Evolutionary conservation across 92 coral and sea anemone species (phyloP).

Genomic region (Porites rus): DNA sequence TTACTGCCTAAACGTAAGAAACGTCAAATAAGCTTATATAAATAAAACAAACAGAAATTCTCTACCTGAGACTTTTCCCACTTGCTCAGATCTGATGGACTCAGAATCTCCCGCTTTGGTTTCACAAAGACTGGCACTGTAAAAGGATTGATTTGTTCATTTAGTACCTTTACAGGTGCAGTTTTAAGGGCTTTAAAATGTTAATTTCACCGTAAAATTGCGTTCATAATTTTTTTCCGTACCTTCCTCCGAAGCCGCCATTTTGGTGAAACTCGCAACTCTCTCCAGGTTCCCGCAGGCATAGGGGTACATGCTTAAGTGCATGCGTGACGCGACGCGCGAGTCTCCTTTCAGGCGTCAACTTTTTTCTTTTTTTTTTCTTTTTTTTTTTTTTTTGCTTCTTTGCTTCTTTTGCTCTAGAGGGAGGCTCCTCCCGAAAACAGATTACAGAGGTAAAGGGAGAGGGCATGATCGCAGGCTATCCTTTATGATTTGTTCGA

Average conservation of each 20-base stretch:
- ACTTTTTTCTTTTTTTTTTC: too few species aligned
- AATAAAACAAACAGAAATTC: background rate
- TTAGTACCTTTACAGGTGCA: background rate
- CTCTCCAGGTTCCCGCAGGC: background rate
- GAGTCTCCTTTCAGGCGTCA: too few species aligned
- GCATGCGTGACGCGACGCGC: too few species aligned
- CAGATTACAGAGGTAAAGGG: too few species aligned
- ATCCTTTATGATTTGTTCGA: too few species aligned
- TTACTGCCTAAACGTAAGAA: too few species aligned
- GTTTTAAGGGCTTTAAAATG: background rate
- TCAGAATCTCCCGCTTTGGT: constrained; percentile 79
- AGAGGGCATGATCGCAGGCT: too few species aligned
- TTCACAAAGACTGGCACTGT: constrained; percentile 65
- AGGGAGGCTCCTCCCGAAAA: too few species aligned
- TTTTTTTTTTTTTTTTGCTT: too few species aligned
- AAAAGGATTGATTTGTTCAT: background rate
- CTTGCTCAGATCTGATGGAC: constrained; percentile 60
- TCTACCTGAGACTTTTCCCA: constrained; percentile 92
- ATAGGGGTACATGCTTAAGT: too few species aligned
- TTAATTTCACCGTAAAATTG: background rate
- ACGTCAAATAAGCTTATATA: too few species aligned
- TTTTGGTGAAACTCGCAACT: constrained; percentile 24
- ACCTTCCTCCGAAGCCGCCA: constrained; percentile 62
- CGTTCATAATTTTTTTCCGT: background rate
- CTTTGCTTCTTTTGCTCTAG: too few species aligned